A percentile compares a stretch with the other conserved stretches of the same genome.
Conservation (phyloP, 1,140 invertebrate genomes). For the Bilobella aurantiaca region DNA sequence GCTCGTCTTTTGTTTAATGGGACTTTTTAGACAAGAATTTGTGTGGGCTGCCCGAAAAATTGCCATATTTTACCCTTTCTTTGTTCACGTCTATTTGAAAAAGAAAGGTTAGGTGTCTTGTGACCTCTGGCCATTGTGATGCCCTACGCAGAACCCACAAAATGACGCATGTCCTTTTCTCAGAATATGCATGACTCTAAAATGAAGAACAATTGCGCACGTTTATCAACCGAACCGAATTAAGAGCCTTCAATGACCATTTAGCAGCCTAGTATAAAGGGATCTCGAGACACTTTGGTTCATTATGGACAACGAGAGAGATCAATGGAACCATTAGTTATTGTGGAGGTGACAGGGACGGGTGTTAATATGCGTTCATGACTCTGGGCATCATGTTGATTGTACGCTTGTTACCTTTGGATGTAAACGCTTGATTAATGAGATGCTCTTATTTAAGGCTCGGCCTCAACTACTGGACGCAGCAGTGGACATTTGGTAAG, state of each 20-base stretch:
- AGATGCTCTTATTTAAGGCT: slow-evolving; percentile 19
- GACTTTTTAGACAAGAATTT: background rate
- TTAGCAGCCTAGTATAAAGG: too few species aligned
- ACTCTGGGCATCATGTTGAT: slow-evolving; percentile 20
- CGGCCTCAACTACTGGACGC: background rate
- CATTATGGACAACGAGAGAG: background rate
- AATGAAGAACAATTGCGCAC: background rate
- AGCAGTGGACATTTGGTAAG: too few species aligned
- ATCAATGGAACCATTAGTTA: slow-evolving; percentile 31
- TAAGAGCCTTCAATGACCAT: background rate
- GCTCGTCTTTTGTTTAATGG: background rate
- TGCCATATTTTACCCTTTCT: too few species aligned
- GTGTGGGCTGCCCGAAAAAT: background rate
- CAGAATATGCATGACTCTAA: too few species aligned
- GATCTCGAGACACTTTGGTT: background rate
- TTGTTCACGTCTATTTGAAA: too few species aligned
- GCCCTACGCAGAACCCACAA: too few species aligned
- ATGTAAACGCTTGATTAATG: slow-evolving; percentile 28
- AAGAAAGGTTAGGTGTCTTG: too few species aligned
- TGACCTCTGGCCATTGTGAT: too few species aligned
- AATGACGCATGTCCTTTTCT: too few species aligned
- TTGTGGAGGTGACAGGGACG: slow-evolving; percentile 24
- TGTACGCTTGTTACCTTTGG: too few species aligned
- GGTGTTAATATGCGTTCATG: slow-evolving; percentile 29
- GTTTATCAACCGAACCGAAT: background rate